Percentiles rank a stretch among this genome's conserved stretches.
phyloP scores from a whole-genome alignment of 2,113 vertebrate genomes.

The Tursiops truncatus region DNA sequence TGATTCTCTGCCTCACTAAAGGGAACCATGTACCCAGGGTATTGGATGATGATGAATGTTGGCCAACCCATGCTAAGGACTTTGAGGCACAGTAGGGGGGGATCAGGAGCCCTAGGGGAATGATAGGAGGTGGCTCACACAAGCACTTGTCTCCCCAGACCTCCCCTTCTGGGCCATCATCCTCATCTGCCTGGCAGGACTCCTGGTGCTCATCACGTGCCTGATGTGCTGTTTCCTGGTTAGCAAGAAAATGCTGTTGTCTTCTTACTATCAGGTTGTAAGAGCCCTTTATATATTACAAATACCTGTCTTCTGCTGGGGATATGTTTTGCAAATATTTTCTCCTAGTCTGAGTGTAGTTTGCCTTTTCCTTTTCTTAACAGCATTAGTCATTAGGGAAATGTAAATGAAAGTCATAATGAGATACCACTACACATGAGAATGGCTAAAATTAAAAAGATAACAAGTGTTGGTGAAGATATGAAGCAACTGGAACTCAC shows the following conservation, averaged over 20 bases:
- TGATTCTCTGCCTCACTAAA: not conserved
- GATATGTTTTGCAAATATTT: not conserved
- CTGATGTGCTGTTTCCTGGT: constrained; percentile 83
- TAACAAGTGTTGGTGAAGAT: not conserved
- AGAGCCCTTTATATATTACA: not conserved
- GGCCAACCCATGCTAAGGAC: not conserved
- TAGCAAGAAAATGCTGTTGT: constrained; percentile 29
- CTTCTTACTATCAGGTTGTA: not conserved
- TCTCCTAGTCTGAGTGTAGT: not conserved
- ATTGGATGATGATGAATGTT: not conserved
- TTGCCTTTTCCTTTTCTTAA: not conserved
- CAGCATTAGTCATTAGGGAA: not conserved
- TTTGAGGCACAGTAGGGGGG: not conserved
- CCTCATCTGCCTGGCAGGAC: constrained; percentile 82
- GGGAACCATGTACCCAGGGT: not conserved
- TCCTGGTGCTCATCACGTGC: constrained; percentile 79
- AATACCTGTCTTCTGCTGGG: not conserved
- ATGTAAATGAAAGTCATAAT: not conserved
- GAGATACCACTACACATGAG: not conserved
- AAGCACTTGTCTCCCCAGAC: constrained; percentile 63
- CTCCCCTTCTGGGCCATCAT: constrained; percentile 86
- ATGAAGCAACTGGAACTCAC: not conserved
- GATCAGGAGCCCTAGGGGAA: accelerated
- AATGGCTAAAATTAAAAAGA: not conserved
- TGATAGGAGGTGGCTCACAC: not conserved